Evolutionary conservation across 2,888 invertebrate species (phyloP).

Genomic region (Habroteleia sp.): DNA sequence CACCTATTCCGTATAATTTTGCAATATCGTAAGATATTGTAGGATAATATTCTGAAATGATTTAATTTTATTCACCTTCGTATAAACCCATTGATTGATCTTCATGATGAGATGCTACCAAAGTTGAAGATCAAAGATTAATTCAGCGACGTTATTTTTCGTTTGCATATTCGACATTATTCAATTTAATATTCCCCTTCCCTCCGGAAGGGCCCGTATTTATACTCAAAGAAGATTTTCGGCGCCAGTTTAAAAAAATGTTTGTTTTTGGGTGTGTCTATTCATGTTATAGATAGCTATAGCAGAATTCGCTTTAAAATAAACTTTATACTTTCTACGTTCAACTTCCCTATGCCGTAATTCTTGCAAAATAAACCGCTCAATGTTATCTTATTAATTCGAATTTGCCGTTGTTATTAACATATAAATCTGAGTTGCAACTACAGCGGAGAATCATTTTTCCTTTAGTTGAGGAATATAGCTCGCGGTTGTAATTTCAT

Average conservation of each 20-base stretch:
- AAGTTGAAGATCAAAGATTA: slow-evolving; percentile 29
- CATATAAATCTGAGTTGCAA: no score
- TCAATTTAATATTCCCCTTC: slow-evolving; percentile 16
- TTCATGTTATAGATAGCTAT: slow-evolving; percentile 44
- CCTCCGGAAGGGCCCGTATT: background rate
- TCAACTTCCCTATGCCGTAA: slow-evolving; percentile 3
- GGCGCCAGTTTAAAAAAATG: slow-evolving; percentile 40
- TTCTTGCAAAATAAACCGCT: no score
- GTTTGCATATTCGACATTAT: slow-evolving; percentile 14
- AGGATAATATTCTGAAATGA: slow-evolving; percentile 4
- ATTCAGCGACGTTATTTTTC: slow-evolving; percentile 20
- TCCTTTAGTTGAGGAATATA: no score
- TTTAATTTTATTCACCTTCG: slow-evolving; percentile 14
- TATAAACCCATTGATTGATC: slow-evolving; percentile 11
- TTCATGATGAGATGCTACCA: slow-evolving; percentile 17
- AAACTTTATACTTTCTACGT: slow-evolving; percentile 36
- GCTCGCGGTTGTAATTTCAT: no score
- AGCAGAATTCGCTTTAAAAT: slow-evolving; percentile 48
- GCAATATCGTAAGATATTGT: no score
- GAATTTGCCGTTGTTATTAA: no score
- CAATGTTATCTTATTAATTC: no score
- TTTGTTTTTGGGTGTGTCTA: slow-evolving; percentile 45
- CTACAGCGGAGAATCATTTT: no score
- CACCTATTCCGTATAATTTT: no score
- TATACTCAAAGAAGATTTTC: slow-evolving; percentile 19